Conservation (phyloP, 2,113 vertebrate genomes). For the Crocuta crocuta region DNA sequence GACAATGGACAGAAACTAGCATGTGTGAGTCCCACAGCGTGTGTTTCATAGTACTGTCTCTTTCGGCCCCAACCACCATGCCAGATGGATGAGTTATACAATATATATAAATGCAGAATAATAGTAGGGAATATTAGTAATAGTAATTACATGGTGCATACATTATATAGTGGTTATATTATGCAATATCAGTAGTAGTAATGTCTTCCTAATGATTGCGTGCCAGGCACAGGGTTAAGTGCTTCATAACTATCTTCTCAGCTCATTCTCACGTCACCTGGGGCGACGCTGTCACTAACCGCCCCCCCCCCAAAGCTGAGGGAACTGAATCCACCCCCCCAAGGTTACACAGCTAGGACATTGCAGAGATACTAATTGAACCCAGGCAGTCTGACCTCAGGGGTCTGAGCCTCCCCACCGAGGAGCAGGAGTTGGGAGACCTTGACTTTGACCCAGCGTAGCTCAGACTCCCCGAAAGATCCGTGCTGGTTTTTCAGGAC, state of each 20-base stretch:
- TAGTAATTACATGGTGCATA: not conserved
- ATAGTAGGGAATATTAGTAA: not conserved
- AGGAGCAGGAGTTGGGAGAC: not conserved
- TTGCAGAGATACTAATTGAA: accelerated
- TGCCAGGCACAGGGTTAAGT: accelerated
- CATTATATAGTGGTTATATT: not conserved
- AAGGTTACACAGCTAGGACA: not conserved
- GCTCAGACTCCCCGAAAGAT: not conserved
- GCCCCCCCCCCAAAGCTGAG: too few species aligned
- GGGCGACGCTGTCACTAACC: not conserved
- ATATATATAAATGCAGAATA: not conserved
- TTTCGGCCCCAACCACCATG: not conserved
- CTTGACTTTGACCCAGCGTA: not conserved
- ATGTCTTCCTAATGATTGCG: too few species aligned
- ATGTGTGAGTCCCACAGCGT: not conserved
- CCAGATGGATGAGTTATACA: not conserved
- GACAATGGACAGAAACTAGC: not conserved
- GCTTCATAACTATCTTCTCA: not conserved
- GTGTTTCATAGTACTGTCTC: not conserved
- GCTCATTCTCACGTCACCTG: not conserved
- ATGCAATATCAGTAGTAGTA: accelerated
- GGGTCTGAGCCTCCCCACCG: not conserved
- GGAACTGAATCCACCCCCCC: not conserved
- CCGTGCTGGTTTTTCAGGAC: not conserved
- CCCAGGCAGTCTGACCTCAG: not conserved